Percentiles rank a stretch among this genome's conserved stretches.
These are phyloP conservation scores for Lasioglossum villosulum DNA, from an alignment of 2,888 invertebrate genomes.

Conservation along the genomic window DNA sequence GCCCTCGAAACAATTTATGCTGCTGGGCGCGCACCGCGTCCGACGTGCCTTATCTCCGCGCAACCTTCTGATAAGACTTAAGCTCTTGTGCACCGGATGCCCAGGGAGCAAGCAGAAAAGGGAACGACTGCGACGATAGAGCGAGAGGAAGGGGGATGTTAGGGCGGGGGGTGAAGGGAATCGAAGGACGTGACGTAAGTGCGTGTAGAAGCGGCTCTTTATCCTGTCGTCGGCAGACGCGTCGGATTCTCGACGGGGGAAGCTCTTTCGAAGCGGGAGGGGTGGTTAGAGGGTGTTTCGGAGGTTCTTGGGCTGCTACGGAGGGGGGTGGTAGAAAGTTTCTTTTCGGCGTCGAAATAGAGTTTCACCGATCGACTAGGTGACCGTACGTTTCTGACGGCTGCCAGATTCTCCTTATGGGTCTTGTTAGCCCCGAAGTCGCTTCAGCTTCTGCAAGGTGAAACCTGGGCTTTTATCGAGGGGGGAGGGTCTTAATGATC, in stretches of 20 bases:
- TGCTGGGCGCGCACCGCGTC: constrained; percentile 76
- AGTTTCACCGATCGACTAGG: constrained; percentile 20
- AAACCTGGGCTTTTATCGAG: constrained; percentile 9
- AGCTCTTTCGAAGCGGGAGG: constrained; percentile 35
- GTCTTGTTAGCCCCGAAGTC: constrained; percentile 40
- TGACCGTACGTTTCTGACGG: constrained; percentile 56
- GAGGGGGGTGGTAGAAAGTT: constrained; percentile 14
- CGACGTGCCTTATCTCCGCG: constrained; percentile 80
- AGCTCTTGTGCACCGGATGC: constrained; percentile 63
- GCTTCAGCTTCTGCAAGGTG: background rate
- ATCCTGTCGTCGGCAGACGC: constrained; percentile 79
- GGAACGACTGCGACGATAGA: background rate
- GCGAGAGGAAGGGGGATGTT: background rate
- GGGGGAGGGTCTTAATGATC: constrained; percentile 31
- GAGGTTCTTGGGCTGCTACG: background rate
- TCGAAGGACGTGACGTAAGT: constrained; percentile 80
- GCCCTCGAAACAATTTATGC: constrained; percentile 81
- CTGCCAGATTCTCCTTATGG: constrained; percentile 22
- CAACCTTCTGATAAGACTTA: constrained; percentile 75
- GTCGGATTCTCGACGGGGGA: constrained; percentile 64
- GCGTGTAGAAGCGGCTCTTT: constrained; percentile 79
- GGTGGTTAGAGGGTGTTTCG: constrained; percentile 25
- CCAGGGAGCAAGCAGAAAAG: constrained; percentile 26
- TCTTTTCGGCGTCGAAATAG: constrained; percentile 21
- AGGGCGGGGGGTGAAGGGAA: constrained; percentile 5